Evolutionary conservation across 53 echinoderm and acorn worm species (phyloP), one percentile per base, ranked within the genome.

Genomic region (Luidia sarsii): DNA sequence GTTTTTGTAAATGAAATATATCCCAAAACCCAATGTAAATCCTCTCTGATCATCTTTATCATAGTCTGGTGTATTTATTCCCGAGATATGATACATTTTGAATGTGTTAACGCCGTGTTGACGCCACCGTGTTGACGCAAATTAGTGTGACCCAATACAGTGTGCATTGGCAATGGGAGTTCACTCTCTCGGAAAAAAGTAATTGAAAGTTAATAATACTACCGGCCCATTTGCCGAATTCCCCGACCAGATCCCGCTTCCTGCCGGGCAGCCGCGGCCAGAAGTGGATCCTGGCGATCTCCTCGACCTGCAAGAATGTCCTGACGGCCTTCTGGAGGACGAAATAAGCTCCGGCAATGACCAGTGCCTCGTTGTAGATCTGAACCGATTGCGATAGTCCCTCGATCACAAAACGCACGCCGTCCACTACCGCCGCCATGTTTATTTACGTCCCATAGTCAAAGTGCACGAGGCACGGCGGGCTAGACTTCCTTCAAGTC

Each of bases 211-310:
- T n/a, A n/a, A n/a, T 22, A 46, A 0, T 24, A 35, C 57, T 67
- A 92, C 95, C 89, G 79, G 95, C 95, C 95, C 95, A 95, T 39
- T 81, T 74, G 6, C 95, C 95, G 23, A 81, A 95, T 70, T 92
- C 89, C 8, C 53, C 50, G 7, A 83, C 87, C 18, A 90, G 64
- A 65, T 95, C 57, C 38, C 82, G 84, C 45, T 80, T 82, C 55
- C 87, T 18, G 23, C 79, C 52, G 6, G 89, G 50, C 46, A 77
- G 30, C 13, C 86, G 67, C 0, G 95, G 87, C 37, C 57, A 81
- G 8, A 92, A 68, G 65, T 95, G 87, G n/a, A 92, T 75, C 69
- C 89, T 70, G 3, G 80, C 38, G 32, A 79, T 73, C 61, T 86
- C 81, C 22, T 92, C 75, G 2, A 89, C 61, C 31, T 83, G 73